phyloP scores from a whole-genome alignment of 2,888 invertebrate species.

The Pachydiplax longipennis region DNA sequence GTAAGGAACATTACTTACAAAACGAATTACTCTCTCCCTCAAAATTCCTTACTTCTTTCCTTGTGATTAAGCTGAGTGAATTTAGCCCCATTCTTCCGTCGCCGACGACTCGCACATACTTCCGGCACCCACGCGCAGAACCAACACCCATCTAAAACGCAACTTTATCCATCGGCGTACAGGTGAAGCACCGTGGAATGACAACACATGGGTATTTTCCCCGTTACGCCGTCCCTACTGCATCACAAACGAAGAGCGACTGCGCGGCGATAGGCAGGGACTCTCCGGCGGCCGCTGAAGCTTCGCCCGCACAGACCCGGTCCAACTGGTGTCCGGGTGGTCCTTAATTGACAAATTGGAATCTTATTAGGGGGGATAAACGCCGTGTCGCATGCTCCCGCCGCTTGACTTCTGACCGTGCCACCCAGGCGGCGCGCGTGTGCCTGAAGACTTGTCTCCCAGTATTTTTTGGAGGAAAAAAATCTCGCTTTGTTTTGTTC shows the following conservation, averaged over 20 bases:
- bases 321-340: conserved; percentile 45
- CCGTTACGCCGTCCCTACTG: not conserved
- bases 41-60: too few relatives aligned
- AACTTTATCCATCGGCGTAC: not conserved
- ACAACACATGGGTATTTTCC: not conserved
- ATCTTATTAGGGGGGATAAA: conserved; percentile 45
- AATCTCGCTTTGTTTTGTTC: not conserved
- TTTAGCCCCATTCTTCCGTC: too few relatives aligned
- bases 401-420: conserved; percentile 44
- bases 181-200: not conserved
- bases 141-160: not conserved
- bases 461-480: conserved; percentile 7
- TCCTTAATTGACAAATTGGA: conserved; percentile 45
- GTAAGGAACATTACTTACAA: too few relatives aligned
- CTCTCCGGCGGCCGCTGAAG: not conserved
- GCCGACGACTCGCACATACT: too few relatives aligned
- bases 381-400: conserved; percentile 40
- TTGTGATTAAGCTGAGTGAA: too few relatives aligned
- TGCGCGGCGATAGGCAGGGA: not conserved
- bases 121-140: not conserved
- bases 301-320: conserved; percentile 23
- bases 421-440: conserved; percentile 44
- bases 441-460: conserved; percentile 21
- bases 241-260: not conserved
- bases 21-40: too few relatives aligned